A percentile compares a stretch with the other conserved stretches of the same genome.
phyloP scores from a whole-genome alignment of 2,888 invertebrate genomes.

The Coremacera marginata region DNA sequence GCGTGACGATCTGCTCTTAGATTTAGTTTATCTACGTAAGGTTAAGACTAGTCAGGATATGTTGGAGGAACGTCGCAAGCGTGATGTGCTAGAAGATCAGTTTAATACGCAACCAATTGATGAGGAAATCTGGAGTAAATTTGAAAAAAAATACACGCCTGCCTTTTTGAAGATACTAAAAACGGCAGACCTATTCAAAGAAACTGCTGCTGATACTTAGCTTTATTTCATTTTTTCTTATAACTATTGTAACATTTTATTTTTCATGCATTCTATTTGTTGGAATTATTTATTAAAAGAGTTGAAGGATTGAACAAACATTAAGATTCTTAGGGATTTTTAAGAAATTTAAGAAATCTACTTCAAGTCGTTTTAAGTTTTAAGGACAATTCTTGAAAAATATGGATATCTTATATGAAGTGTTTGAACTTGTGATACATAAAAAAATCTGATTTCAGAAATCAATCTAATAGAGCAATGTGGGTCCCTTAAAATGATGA shows the following conservation, averaged over 20 bases:
- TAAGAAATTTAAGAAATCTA: too few relatives aligned
- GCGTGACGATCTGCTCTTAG: constrained; percentile 58
- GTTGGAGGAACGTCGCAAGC: constrained; percentile 47
- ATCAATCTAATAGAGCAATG: too few relatives aligned
- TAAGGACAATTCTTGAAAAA: too few relatives aligned
- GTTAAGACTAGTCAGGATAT: constrained; percentile 45
- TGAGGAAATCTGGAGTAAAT: constrained; percentile 25
- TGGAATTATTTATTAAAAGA: constrained; percentile 9
- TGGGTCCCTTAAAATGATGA: too few relatives aligned
- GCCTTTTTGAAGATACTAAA: constrained; percentile 59
- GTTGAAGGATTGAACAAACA: not conserved
- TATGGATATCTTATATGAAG: too few relatives aligned
- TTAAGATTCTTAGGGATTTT: not conserved
- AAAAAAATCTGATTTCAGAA: too few relatives aligned
- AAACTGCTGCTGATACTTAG: constrained; percentile 19
- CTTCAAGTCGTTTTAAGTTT: too few relatives aligned
- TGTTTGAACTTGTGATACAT: too few relatives aligned
- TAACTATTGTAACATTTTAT: not conserved
- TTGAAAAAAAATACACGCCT: constrained; percentile 50
- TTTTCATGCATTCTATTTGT: constrained; percentile 14
- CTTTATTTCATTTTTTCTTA: not conserved
- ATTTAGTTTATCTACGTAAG: constrained; percentile 55
- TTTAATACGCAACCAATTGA: not conserved
- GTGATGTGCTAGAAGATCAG: constrained; percentile 39
- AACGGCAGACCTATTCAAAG: constrained; percentile 55